Conservation (phyloP, 2,888 invertebrate species). For the Volucella inanis region DNA sequence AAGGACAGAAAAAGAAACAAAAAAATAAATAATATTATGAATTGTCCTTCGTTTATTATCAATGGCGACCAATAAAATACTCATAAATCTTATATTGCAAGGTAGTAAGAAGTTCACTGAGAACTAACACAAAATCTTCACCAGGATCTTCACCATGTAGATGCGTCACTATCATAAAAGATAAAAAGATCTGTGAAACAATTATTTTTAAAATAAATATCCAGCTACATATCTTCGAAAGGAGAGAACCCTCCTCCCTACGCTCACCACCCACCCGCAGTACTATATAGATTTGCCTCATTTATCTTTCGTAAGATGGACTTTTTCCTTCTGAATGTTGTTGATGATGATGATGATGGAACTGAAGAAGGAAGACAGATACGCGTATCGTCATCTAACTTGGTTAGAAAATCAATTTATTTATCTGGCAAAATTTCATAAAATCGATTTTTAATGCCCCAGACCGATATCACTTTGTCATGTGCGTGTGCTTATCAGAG, state of each 20-base stretch:
- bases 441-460: constrained; percentile 42
- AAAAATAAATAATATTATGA: constrained; percentile 16
- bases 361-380: no score
- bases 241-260: background rate
- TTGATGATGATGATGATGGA: no score
- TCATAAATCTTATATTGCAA: constrained; percentile 20
- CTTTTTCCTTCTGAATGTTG: constrained; percentile 6
- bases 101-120: background rate
- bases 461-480: background rate
- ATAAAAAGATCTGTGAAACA: constrained; percentile 9
- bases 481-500: constrained; percentile 1
- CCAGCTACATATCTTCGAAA: background rate
- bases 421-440: constrained; percentile 8
- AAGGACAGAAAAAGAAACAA: background rate
- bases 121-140: no score
- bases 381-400: background rate
- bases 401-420: constrained; percentile 36
- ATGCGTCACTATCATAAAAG: background rate
- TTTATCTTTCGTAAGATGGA: constrained; percentile 22
- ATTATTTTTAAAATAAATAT: constrained; percentile 42
- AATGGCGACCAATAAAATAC: constrained; percentile 18
- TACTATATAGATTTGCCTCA: background rate
- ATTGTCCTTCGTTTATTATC: constrained; percentile 10
- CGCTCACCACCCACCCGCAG: no score
- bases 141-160: no score